Base-by-base conservation (phyloP, 2,797 vertebrate genomes). In the Mus caroli region DNA sequence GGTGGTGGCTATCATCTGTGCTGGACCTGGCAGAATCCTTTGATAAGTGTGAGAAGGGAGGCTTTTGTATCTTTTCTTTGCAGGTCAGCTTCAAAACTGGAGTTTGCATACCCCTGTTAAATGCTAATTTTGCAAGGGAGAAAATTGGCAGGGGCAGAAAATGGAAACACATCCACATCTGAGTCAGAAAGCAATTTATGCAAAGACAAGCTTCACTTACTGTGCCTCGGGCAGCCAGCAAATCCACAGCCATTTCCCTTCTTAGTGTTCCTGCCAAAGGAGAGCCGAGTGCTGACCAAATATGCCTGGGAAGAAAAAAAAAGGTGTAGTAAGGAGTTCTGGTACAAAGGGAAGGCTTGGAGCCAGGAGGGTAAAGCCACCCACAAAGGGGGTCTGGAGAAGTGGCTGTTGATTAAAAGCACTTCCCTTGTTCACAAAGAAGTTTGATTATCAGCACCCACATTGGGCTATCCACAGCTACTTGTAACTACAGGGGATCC, bases 181-280 rank as follows among this genome's bases (percentile, higher is more conserved):
- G 43, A 95, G 71, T 34, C 76, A 91, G 87, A 78, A 67, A 50
- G 46, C 28, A 76, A 92, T n/a, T 71, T 11, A 79, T 11, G 34
- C 87, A 92, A 76, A 79, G 58, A 96, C 75, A 90, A 90, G 67
- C 6, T 62, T 91, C 31, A 96, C 95, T 96, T 93, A 96, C 97
- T 1, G 54, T 92, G 17, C 71, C 31, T 43, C 3, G 67, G 40
- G 89, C 43, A 14, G 93, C 79, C 22, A 94, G 67, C 90, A 96
- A 64, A 58, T 97, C 88, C 85, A 94, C 6, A 7, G 95, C 96
- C 97, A 96, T 96, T 37, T 46, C 82, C 83, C 52, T 82, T 83
- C 94, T 92, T 56, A 60, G 60, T 90, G 52, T 82, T 95, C 40
- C 46, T 62, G 71, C 64, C 87, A 90, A 77, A 90, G 95, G n/a